Conservation (phyloP, 2,888 invertebrate species). For the Coecobrya sp. region DNA sequence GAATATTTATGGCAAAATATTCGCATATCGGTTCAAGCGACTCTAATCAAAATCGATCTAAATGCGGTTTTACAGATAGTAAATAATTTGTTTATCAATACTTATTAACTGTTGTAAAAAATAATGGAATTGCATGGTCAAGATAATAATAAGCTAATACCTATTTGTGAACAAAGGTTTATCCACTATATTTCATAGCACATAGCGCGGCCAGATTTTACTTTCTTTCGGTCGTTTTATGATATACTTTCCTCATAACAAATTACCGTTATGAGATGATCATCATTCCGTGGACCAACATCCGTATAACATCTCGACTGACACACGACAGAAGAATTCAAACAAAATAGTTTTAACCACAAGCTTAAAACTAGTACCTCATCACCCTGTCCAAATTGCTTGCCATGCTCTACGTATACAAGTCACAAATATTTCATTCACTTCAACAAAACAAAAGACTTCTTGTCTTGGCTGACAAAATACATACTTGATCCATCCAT, state of each 20-base stretch:
- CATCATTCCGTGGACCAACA: not conserved
- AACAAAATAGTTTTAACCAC: not conserved
- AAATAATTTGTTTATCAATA: not conserved
- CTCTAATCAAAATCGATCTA: too few species aligned
- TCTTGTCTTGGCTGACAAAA: conserved; percentile 15
- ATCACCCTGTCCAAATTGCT: not conserved
- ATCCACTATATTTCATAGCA: too few species aligned
- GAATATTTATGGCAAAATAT: too few species aligned
- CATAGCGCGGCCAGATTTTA: conserved; percentile 50
- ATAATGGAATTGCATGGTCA: too few species aligned
- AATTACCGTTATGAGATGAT: not conserved
- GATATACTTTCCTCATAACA: conserved; percentile 18
- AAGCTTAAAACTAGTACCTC: not conserved
- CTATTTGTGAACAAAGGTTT: too few species aligned
- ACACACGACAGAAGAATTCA: not conserved
- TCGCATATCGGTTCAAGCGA: too few species aligned
- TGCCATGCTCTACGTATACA: conserved; percentile 2
- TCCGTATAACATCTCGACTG: not conserved
- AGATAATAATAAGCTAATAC: too few species aligned
- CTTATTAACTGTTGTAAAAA: too few species aligned
- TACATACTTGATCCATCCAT: not conserved
- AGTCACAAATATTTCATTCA: not conserved
- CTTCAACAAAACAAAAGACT: conserved; percentile 1
- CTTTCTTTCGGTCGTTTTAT: not conserved
- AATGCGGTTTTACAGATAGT: too few species aligned